phyloP scores from a whole-genome alignment of 2,888 invertebrate genomes.

The Tromatobia lineatoria region DNA sequence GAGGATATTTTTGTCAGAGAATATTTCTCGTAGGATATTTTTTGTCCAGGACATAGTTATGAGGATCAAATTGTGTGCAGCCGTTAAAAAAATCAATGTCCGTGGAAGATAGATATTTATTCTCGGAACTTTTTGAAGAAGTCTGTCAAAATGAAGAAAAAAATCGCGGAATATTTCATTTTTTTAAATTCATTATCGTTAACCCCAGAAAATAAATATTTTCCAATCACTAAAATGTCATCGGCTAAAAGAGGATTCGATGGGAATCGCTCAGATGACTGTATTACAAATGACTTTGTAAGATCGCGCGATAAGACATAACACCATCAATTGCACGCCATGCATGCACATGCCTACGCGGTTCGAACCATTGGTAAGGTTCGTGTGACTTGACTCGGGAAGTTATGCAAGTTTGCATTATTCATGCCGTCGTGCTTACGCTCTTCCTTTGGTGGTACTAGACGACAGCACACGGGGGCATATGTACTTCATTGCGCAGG shows the following conservation, averaged over 20 bases:
- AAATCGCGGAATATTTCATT: too few relatives aligned
- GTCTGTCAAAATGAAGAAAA: too few relatives aligned
- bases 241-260: background rate
- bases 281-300: constrained; percentile 39
- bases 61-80: too few relatives aligned
- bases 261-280: constrained; percentile 32
- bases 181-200: too few relatives aligned
- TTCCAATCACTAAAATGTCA: background rate
- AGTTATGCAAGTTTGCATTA: constrained; percentile 32
- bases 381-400: constrained; percentile 38
- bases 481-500: constrained; percentile 11
- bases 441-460: constrained; percentile 23
- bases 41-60: too few relatives aligned
- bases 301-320: constrained; percentile 42
- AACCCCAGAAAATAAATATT: background rate
- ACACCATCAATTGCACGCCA: constrained; percentile 41
- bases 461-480: constrained; percentile 1
- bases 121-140: too few relatives aligned
- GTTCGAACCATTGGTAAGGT: constrained; percentile 24
- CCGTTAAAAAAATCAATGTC: too few relatives aligned
- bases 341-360: constrained; percentile 23
- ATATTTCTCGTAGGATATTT: too few relatives aligned
- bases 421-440: constrained; percentile 27
- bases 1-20: too few relatives aligned
- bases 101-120: too few relatives aligned